Evolutionary conservation across 1,140 invertebrate genomes (phyloP).

Genomic region (Diorhabda sublineata): DNA sequence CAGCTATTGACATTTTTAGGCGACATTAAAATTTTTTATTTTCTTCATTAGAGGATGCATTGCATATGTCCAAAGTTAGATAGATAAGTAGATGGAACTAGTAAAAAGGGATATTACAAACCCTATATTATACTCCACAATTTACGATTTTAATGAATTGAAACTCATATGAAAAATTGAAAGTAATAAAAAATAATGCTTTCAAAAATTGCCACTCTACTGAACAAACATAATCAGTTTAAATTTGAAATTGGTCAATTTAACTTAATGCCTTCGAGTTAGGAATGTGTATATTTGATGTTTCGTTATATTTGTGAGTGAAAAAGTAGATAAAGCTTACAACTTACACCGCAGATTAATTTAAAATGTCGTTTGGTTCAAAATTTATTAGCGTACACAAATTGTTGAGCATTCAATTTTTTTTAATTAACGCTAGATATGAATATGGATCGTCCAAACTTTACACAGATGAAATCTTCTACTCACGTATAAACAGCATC

Average conservation of each 20-base stretch:
- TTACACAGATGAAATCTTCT: too few species aligned
- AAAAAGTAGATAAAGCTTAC: not conserved
- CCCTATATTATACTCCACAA: not conserved
- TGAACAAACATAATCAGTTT: not conserved
- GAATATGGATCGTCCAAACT: too few species aligned
- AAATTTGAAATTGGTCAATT: slow-evolving; percentile 3
- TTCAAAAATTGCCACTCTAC: slow-evolving; percentile 2
- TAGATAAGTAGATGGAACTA: not conserved
- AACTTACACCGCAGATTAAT: slow-evolving; percentile 2
- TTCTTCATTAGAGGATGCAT: not conserved
- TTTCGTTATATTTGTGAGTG: not conserved
- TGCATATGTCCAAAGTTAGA: not conserved
- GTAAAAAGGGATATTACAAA: not conserved
- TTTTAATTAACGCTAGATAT: too few species aligned
- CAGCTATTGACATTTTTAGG: too few species aligned
- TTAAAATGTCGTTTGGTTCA: not conserved
- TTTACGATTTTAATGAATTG: slow-evolving; percentile 1
- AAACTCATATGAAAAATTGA: slow-evolving; percentile 3
- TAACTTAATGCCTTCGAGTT: not conserved
- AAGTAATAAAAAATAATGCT: slow-evolving; percentile 3
- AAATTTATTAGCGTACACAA: not conserved
- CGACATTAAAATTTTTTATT: not conserved
- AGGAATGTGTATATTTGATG: slow-evolving; percentile 2
- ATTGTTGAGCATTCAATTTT: too few species aligned
- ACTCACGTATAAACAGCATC: too few species aligned